phyloP scores from a whole-genome alignment of 2,113 vertebrate genomes.

The Epinephelus fuscoguttatus region DNA sequence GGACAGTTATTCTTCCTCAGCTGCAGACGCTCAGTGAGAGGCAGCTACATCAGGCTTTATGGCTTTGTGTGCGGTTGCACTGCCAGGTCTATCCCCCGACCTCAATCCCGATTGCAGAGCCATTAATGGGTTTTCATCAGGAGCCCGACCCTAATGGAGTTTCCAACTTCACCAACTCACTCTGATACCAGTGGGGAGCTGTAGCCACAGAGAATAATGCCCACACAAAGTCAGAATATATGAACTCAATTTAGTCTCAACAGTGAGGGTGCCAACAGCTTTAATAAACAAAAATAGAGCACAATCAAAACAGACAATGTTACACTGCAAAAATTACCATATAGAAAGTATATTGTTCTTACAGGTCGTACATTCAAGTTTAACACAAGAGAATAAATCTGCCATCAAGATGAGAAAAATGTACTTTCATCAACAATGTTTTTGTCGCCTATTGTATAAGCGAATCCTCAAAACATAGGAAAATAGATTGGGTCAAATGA shows the following conservation, averaged over 20 bases:
- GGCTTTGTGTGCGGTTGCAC: slow-evolving; percentile 62
- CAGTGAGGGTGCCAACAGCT: slow-evolving; percentile 15
- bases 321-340: slow-evolving; percentile 1
- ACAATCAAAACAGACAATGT: background rate
- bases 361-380: background rate
- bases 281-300: slow-evolving; percentile 17
- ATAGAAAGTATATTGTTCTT: background rate
- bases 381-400: background rate
- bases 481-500: background rate
- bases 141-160: slow-evolving; percentile 68
- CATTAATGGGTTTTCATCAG: slow-evolving; percentile 80
- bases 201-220: slow-evolving; percentile 52
- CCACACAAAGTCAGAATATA: slow-evolving; percentile 52
- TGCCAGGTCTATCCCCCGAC: slow-evolving; percentile 63
- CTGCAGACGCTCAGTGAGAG: slow-evolving; percentile 63
- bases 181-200: slow-evolving; percentile 44
- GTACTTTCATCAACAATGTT: background rate
- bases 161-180: slow-evolving; percentile 65
- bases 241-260: slow-evolving; percentile 56
- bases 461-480: background rate
- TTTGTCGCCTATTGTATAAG: background rate
- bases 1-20: slow-evolving; percentile 72
- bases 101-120: slow-evolving; percentile 65
- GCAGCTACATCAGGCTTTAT: slow-evolving; percentile 77
- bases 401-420: background rate